Evolutionary conservation across 37 sponge, comb jelly and placozoan genomes (phyloP).

Genomic region (Halisarca cf. caerulea): DNA sequence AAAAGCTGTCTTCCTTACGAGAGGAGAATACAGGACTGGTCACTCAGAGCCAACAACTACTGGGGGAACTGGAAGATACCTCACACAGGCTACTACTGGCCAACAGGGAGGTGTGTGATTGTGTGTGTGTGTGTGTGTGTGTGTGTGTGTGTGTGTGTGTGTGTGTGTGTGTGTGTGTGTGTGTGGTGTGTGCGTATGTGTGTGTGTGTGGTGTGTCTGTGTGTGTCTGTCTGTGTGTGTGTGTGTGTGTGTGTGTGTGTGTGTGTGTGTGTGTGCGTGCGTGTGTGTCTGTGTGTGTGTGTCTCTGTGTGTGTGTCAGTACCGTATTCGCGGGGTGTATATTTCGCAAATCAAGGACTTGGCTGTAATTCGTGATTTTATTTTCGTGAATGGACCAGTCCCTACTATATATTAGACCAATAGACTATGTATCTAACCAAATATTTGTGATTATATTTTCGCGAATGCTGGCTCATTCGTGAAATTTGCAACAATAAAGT

Average conservation of each 20-base stretch:
- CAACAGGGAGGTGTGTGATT: conserved; percentile 31
- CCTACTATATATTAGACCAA: too few species aligned
- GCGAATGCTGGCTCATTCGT: too few species aligned
- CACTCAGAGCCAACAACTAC: conserved; percentile 49
- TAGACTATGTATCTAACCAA: too few species aligned
- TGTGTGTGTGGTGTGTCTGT: conserved; percentile 18
- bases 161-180: conserved; percentile 39
- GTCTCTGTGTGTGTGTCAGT: conserved; percentile 30
- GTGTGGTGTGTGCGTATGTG: conserved; percentile 31
- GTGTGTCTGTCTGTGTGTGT: conserved; percentile 14
- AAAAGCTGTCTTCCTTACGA: conserved; percentile 10
- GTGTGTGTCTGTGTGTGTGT: conserved; percentile 10
- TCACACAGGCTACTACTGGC: conserved; percentile 39
- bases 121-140: conserved; percentile 49
- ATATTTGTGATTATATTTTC: too few species aligned
- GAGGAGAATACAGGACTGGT: conserved; percentile 55
- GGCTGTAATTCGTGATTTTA: too few species aligned
- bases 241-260: conserved; percentile 32
- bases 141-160: conserved; percentile 39
- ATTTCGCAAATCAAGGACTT: not conserved
- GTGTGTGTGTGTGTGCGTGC: conserved; percentile 12
- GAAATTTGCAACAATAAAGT: too few species aligned
- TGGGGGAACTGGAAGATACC: conserved; percentile 53
- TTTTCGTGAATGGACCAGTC: too few species aligned
- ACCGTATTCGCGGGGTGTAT: not conserved